Evolutionary conservation across 1,140 invertebrate species (phyloP).

Genomic region (Sinonovacula constricta): DNA sequence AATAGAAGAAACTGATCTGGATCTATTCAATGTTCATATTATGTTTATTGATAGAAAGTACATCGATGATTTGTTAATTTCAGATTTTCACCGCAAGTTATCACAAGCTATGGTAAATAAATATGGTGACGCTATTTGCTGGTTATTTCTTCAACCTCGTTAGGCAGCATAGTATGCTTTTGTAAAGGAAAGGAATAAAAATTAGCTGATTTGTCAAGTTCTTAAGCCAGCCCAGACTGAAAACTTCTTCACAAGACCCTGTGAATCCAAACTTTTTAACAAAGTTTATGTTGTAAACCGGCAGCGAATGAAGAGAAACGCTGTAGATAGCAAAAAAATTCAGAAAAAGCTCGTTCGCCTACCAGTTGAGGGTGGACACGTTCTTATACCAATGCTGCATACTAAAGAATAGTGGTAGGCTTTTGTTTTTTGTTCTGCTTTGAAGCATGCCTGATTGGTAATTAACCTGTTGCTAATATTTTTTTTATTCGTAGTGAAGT

Average conservation of each 20-base stretch:
- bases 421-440: no score
- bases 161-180: constrained; percentile 15
- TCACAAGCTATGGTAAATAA: no score
- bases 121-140: no score
- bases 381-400: constrained; percentile 47
- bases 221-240: constrained; percentile 6
- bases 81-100: no score
- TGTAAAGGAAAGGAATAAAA: constrained; percentile 29
- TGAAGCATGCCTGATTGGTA: no score
- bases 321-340: constrained; percentile 6
- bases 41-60: no score
- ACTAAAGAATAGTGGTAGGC: constrained; percentile 38
- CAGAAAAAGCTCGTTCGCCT: constrained; percentile 37
- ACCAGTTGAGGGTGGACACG: constrained; percentile 29
- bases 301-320: constrained; percentile 3
- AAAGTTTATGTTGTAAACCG: constrained; percentile 7
- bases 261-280: constrained; percentile 44
- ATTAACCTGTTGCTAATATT: no score
- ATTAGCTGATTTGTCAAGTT: constrained; percentile 32
- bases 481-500: no score
- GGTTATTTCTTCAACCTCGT: no score
- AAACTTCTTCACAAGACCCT: constrained; percentile 38
- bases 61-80: no score
- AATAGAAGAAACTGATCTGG: no score
- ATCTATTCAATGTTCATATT: no score